Evolutionary conservation across 2,113 vertebrate species (phyloP).

Genomic region (Gnathonemus echidnorhynchus): DNA sequence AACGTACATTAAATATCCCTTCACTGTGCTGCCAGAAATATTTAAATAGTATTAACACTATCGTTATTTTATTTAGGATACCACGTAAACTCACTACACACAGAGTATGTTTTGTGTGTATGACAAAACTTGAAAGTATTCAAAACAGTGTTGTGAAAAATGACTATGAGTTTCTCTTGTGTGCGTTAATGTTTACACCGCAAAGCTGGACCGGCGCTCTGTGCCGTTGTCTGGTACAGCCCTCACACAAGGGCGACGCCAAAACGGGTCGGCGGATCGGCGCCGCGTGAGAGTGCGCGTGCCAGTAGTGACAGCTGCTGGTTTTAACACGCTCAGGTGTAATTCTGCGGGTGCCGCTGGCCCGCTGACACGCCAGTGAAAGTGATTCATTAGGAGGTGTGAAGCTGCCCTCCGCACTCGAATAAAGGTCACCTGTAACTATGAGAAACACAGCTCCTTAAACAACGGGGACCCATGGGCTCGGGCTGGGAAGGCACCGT

Average conservation of each 20-base stretch:
- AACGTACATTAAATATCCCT: neutral
- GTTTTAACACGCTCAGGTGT: neutral
- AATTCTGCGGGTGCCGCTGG: neutral
- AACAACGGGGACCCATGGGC: neutral
- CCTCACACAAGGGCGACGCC: neutral
- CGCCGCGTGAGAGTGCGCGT: neutral
- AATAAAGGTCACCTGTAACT: constrained; percentile 1
- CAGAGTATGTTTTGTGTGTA: neutral
- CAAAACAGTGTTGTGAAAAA: neutral
- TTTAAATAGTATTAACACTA: neutral
- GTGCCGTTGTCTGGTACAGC: neutral
- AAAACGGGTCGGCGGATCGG: neutral
- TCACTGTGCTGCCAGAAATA: neutral
- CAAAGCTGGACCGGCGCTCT: neutral
- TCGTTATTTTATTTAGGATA: neutral
- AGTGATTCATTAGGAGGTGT: constrained; percentile 5
- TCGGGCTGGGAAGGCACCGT: neutral
- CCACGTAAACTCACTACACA: neutral
- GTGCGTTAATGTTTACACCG: neutral
- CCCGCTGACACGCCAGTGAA: neutral
- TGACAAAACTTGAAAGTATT: neutral
- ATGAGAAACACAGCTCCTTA: neutral
- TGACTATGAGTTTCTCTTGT: neutral
- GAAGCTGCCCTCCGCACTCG: neutral
- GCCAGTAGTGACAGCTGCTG: neutral